These are phyloP conservation scores for Sturmia bella DNA, from an alignment of 2,888 invertebrate genomes.

Conservation along the genomic window DNA sequence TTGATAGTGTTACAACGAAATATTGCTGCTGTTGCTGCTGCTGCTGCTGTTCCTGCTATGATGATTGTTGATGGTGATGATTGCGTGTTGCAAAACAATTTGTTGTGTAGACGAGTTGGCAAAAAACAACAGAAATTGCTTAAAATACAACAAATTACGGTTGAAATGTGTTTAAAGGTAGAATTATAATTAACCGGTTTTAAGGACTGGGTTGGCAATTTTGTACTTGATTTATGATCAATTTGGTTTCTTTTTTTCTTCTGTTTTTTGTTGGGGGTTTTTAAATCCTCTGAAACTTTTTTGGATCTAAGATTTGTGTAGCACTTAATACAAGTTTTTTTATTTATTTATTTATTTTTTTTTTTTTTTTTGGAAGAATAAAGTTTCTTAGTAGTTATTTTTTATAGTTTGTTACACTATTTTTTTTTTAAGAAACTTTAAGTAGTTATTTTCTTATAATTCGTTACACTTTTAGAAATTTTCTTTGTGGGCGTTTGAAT, in stretches of 20 bases:
- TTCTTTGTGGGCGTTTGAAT: too few relatives aligned
- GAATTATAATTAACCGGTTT: slow-evolving; percentile 43
- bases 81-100: slow-evolving; percentile 65
- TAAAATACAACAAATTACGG: slow-evolving; percentile 46
- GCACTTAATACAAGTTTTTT: too few relatives aligned
- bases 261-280: background rate
- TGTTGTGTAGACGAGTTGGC: slow-evolving; percentile 48
- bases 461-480: too few relatives aligned
- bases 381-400: too few relatives aligned
- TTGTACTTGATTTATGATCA: slow-evolving; percentile 18
- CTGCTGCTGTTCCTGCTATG: too few relatives aligned
- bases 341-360: background rate
- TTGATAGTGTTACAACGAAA: slow-evolving; percentile 25
- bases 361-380: background rate
- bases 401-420: background rate
- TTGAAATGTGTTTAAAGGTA: slow-evolving; percentile 46
- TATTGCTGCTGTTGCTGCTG: slow-evolving; percentile 40
- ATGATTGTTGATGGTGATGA: slow-evolving; percentile 33
- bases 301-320: background rate
- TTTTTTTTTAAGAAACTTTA: background rate
- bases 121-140: background rate
- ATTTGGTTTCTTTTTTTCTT: background rate
- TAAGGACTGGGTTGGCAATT: slow-evolving; percentile 11
- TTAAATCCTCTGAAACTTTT: background rate
- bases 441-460: background rate